phyloP scores from a whole-genome alignment of 2,797 vertebrate species.

The Sparus aurata region DNA sequence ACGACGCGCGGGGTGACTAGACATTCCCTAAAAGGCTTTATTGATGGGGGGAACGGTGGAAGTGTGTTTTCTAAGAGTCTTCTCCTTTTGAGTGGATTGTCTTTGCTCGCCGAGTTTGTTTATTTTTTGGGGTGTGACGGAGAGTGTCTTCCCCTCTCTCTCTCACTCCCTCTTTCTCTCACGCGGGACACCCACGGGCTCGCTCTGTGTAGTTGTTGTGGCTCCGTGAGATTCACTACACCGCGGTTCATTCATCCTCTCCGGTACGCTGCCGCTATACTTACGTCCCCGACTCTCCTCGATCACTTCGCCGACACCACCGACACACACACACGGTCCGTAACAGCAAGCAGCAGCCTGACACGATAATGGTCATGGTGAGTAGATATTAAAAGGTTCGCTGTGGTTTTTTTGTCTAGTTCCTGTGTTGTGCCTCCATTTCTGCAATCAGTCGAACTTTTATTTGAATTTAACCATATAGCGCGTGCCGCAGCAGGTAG shows the following conservation, averaged over 20 bases:
- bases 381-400: conserved; percentile 79
- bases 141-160: not conserved
- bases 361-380: conserved; percentile 99
- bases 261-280: conserved; percentile 36
- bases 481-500: conserved; percentile 26
- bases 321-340: not conserved
- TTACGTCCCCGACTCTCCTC: conserved; percentile 26
- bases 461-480: not conserved
- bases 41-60: conserved; percentile 79
- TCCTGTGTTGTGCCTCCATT: not conserved
- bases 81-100: conserved; percentile 75
- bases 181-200: conserved; percentile 23
- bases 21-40: conserved; percentile 89
- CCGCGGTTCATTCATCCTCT: conserved; percentile 58
- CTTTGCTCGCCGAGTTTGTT: conserved; percentile 34
- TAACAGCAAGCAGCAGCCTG: conserved; percentile 72
- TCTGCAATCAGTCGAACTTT: conserved; percentile 1
- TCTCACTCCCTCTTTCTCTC: not conserved
- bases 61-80: conserved; percentile 80
- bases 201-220: conserved; percentile 35
- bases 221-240: conserved; percentile 32
- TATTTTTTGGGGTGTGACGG: not conserved
- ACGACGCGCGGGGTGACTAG: conserved; percentile 88
- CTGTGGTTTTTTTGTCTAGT: too few relatives aligned
- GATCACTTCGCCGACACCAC: conserved; percentile 4